phyloP scores from a whole-genome alignment of 2,888 invertebrate species.

The Xanthostigma xanthostigma region DNA sequence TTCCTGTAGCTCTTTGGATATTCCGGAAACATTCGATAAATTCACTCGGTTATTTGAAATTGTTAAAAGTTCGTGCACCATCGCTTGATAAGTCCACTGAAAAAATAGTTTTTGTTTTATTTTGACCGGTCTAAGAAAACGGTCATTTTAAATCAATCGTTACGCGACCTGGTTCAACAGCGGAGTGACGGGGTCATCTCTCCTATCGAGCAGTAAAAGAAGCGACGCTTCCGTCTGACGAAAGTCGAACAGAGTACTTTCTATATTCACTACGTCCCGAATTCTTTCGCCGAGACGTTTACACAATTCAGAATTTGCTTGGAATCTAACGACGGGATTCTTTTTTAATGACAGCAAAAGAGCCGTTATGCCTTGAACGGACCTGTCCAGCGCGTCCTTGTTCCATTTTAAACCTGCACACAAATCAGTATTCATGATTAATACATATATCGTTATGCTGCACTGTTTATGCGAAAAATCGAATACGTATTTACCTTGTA shows the following conservation, averaged over 20 bases:
- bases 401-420: slow-evolving; percentile 42
- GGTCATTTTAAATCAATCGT: not conserved
- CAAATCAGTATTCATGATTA: not conserved
- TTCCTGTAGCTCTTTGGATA: slow-evolving; percentile 79
- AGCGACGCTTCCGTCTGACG: slow-evolving; percentile 63
- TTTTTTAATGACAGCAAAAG: slow-evolving; percentile 81
- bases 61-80: slow-evolving; percentile 93
- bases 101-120: slow-evolving; percentile 7
- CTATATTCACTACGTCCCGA: slow-evolving; percentile 71
- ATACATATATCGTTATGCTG: not conserved
- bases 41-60: slow-evolving; percentile 91
- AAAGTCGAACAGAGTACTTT: slow-evolving; percentile 77
- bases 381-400: slow-evolving; percentile 58
- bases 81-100: slow-evolving; percentile 99
- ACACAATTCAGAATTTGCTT: slow-evolving; percentile 72
- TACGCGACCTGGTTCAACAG: slow-evolving; percentile 62
- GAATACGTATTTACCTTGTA: slow-evolving; percentile 34
- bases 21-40: slow-evolving; percentile 67
- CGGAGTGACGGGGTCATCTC: slow-evolving; percentile 93
- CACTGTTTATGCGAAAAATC: slow-evolving; percentile 3
- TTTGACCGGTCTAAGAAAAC: not conserved
- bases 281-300: slow-evolving; percentile 74
- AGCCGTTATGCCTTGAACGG: slow-evolving; percentile 72
- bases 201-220: slow-evolving; percentile 78
- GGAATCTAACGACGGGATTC: slow-evolving; percentile 77